phyloP scores from a whole-genome alignment of 1,140 invertebrate genomes.

The Latrodectus geometricus region DNA sequence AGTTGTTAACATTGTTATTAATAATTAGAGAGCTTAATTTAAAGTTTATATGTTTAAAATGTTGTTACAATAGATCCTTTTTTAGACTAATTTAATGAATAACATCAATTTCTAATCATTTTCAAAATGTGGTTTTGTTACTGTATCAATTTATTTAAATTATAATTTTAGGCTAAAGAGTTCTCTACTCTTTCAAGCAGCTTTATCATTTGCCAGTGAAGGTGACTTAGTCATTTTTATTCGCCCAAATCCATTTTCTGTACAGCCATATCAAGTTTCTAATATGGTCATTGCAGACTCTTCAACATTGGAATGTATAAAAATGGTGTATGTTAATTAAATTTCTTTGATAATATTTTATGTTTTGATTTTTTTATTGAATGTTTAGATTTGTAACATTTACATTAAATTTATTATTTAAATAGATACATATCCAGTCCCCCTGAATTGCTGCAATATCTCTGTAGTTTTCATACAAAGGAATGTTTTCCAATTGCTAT shows the following conservation, averaged over 20 bases:
- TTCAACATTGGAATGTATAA: slow-evolving; percentile 7
- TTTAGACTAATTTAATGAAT: too few species aligned
- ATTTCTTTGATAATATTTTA: too few species aligned
- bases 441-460: slow-evolving; percentile 4
- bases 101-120: too few species aligned
- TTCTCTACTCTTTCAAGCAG: slow-evolving; percentile 42
- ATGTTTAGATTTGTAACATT: background rate
- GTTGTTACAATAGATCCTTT: too few species aligned
- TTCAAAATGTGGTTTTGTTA: too few species aligned
- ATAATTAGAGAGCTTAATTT: too few species aligned
- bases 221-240: slow-evolving; percentile 35
- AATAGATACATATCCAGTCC: slow-evolving; percentile 19
- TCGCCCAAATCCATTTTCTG: slow-evolving; percentile 1
- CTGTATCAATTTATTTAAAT: too few species aligned
- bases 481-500: slow-evolving; percentile 16
- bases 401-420: background rate
- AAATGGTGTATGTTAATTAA: slow-evolving; percentile 34
- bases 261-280: background rate
- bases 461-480: slow-evolving; percentile 32
- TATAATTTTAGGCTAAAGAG: background rate
- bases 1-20: too few species aligned
- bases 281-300: background rate
- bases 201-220: slow-evolving; percentile 22
- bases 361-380: background rate
- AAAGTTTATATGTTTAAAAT: too few species aligned